These are phyloP conservation scores for Neodontobutis hainanensis DNA, from an alignment of 2,113 vertebrate genomes.

Conservation along the genomic window DNA sequence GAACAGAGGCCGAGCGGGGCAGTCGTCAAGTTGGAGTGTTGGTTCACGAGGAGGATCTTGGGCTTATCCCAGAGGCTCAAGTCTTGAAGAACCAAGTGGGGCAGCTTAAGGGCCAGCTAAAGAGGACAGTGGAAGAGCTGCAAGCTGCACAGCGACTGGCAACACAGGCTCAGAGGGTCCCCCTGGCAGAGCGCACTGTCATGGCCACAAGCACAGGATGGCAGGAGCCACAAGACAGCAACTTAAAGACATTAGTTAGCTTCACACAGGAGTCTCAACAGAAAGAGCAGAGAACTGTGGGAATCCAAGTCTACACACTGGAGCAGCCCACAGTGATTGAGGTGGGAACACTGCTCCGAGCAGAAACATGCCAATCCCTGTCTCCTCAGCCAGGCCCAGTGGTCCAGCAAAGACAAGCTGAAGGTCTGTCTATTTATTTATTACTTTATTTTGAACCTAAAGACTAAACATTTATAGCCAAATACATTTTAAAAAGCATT, in stretches of 20 bases:
- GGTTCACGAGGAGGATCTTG: slow-evolving; percentile 85
- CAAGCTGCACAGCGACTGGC: slow-evolving; percentile 66
- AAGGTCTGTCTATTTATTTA: slow-evolving; percentile 58
- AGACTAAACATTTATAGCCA: neutral
- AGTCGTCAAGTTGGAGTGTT: slow-evolving; percentile 80
- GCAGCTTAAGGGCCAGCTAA: slow-evolving; percentile 83
- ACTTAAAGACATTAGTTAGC: slow-evolving; percentile 77
- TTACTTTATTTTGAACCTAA: neutral
- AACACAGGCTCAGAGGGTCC: slow-evolving; percentile 39
- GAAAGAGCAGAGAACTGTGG: slow-evolving; percentile 79
- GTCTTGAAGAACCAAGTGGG: slow-evolving; percentile 80
- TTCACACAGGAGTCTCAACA: slow-evolving; percentile 73
- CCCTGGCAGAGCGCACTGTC: slow-evolving; percentile 70
- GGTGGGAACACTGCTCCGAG: slow-evolving; percentile 71
- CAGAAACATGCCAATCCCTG: slow-evolving; percentile 68
- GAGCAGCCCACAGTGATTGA: slow-evolving; percentile 80
- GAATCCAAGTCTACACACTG: slow-evolving; percentile 80
- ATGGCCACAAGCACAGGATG: slow-evolving; percentile 77
- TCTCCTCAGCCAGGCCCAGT: slow-evolving; percentile 31
- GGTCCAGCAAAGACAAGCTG: slow-evolving; percentile 50
- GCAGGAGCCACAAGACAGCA: slow-evolving; percentile 70
- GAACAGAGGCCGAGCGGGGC: slow-evolving; percentile 59
- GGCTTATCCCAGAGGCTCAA: slow-evolving; percentile 70
- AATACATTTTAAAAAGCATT: neutral
- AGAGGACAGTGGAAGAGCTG: slow-evolving; percentile 80